Evolutionary conservation across 2,888 invertebrate species (phyloP), one percentile per base, ranked within the genome.

Genomic region (Seladonia tumulorum): DNA sequence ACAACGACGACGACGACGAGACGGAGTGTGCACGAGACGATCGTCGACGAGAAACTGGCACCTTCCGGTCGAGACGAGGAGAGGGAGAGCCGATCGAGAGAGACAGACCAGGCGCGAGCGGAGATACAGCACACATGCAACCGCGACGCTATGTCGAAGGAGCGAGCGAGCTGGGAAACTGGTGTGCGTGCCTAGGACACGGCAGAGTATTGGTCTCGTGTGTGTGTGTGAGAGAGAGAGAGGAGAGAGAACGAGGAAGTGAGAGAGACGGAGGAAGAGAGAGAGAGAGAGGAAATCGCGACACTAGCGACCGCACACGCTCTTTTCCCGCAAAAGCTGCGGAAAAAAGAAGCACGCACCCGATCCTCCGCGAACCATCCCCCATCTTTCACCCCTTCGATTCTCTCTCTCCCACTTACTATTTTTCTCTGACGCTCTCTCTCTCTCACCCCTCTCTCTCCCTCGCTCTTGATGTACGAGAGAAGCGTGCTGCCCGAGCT

Each of bases 41-140:
- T 93, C 92, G 93, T 93, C 93, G 92, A 92, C 91, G 94, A 93
- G 93, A 94, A 94, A 94, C 94, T 94, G 93, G 94, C 94, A 93
- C 93, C 94, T 94, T 94, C 94, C 94, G 93, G 94, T 93, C 92
- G 93, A 90, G 92, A 92, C 91, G 91, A 86, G 87, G 87, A 82
- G 88, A 86, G 87, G 81, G 86, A 82, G 81, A 80, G 85, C 79
- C 81, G 81, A 66, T 72, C 81, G 79, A 88, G 87, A 57, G 90
- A 87, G 66, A 68, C 29, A 39, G 66, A 68, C 39, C 66, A 22
- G 68, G 42, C 42, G 68, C 68, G 42, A 39, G 35, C 39, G 39
- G 68, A 68, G 68, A 68, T 68, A 68, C 42, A 42, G 53, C 49
- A 80, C 25, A 75, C 77, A 29, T 39, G 49, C 60, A 68, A 18